phyloP scores from a whole-genome alignment of 2,797 vertebrate species.

The Dryobates pubescens region DNA sequence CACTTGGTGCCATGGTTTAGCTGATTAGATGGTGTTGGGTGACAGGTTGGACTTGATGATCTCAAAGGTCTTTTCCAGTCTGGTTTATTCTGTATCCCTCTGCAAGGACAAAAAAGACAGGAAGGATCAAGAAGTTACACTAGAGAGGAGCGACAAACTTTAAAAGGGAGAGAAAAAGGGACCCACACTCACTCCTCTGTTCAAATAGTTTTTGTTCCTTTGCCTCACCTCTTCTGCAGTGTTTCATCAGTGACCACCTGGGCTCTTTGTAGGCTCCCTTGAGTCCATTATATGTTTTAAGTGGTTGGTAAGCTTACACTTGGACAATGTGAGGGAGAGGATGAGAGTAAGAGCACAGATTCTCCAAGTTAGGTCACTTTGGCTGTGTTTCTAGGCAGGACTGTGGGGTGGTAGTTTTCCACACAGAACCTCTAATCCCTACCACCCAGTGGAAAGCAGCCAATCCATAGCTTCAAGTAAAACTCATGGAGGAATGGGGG shows the following conservation, averaged over 20 bases:
- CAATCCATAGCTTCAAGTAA: background rate
- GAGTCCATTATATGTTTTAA: background rate
- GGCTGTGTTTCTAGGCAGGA: background rate
- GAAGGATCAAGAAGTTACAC: background rate
- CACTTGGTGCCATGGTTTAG: no score
- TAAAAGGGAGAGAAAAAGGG: background rate
- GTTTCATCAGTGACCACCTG: background rate
- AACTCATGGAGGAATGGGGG: background rate
- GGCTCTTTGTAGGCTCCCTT: background rate
- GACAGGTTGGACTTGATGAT: no score
- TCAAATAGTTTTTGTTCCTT: background rate
- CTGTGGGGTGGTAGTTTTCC: slow-evolving; percentile 15
- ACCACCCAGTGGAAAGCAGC: background rate
- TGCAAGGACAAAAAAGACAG: background rate
- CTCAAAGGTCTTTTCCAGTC: no score
- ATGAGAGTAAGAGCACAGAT: background rate
- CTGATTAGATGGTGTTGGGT: no score
- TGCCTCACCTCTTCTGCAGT: background rate
- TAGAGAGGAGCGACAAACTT: background rate
- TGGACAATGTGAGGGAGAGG: background rate
- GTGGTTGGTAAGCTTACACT: background rate
- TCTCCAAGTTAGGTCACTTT: background rate
- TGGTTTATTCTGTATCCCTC: background rate
- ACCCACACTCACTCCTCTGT: background rate
- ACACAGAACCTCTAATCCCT: background rate